Evolutionary conservation across 2,113 vertebrate genomes (phyloP).

Genomic region (Haemorhous mexicanus): DNA sequence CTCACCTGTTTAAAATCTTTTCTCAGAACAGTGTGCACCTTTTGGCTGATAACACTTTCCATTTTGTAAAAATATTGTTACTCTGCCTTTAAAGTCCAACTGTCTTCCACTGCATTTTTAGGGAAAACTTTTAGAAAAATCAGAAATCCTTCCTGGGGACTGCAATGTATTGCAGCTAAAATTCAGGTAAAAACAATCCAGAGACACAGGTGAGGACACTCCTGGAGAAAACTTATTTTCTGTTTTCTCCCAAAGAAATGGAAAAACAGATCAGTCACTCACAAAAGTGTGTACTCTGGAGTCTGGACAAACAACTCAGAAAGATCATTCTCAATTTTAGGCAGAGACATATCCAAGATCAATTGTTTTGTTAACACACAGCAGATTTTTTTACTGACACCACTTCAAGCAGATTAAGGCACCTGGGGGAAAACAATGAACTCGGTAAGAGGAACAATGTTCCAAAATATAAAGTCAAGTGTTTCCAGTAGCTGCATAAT

Average conservation of each 20-base stretch:
- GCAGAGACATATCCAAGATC: neutral
- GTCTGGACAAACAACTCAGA: neutral
- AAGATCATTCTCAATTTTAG: neutral
- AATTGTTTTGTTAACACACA: accelerated
- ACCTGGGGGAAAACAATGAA: neutral
- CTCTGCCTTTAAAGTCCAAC: neutral
- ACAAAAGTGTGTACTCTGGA: neutral
- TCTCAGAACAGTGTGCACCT: neutral
- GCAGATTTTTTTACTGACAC: neutral
- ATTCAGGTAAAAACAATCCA: neutral
- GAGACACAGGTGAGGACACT: neutral
- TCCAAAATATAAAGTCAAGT: neutral
- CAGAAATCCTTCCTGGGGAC: accelerated
- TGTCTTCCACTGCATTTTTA: neutral
- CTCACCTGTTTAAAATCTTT: neutral
- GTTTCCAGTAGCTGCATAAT: neutral
- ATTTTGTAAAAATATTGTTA: neutral
- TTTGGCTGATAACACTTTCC: neutral
- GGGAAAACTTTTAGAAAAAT: neutral
- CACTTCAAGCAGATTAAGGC: neutral
- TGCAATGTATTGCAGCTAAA: neutral
- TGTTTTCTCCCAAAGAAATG: neutral
- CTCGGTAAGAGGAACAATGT: neutral
- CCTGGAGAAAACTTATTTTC: neutral
- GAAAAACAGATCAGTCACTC: neutral